Conservation (phyloP, 2,113 vertebrate genomes). For the Prinia subflava region DNA sequence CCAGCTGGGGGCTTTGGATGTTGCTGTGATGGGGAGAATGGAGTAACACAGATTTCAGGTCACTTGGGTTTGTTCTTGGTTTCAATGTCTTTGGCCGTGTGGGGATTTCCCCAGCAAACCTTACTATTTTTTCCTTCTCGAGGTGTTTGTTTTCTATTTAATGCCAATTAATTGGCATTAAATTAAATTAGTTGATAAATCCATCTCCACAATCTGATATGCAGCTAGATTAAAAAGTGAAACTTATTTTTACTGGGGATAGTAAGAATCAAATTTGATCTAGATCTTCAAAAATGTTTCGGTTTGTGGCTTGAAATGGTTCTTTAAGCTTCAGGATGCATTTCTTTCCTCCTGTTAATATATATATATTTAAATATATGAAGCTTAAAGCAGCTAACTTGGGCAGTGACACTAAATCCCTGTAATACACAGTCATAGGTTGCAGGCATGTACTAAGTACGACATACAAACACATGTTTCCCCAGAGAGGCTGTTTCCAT, state of each 20-base stretch:
- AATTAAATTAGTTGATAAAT: background rate
- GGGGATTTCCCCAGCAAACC: background rate
- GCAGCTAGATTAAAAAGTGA: background rate
- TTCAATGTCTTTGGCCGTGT: background rate
- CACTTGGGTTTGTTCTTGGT: background rate
- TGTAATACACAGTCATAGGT: background rate
- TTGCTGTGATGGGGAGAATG: background rate
- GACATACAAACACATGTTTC: background rate
- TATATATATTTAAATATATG: background rate
- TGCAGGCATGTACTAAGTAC: background rate
- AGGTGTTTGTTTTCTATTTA: background rate
- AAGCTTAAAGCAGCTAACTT: background rate
- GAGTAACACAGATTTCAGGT: background rate
- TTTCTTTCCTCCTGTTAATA: background rate
- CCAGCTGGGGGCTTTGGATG: background rate
- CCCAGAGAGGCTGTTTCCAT: background rate
- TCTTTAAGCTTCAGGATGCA: background rate
- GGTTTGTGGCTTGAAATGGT: background rate
- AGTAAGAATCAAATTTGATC: background rate
- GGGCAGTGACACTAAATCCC: background rate
- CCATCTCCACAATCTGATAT: background rate
- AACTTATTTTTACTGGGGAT: background rate
- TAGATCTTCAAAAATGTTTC: background rate
- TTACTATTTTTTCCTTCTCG: background rate
- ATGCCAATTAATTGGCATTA: fast-evolving